Percentiles rank a stretch among this genome's conserved stretches.
These are phyloP conservation scores for Aleiodes sp. DNA, from an alignment of 1,140 invertebrate genomes.

Conservation along the genomic window DNA sequence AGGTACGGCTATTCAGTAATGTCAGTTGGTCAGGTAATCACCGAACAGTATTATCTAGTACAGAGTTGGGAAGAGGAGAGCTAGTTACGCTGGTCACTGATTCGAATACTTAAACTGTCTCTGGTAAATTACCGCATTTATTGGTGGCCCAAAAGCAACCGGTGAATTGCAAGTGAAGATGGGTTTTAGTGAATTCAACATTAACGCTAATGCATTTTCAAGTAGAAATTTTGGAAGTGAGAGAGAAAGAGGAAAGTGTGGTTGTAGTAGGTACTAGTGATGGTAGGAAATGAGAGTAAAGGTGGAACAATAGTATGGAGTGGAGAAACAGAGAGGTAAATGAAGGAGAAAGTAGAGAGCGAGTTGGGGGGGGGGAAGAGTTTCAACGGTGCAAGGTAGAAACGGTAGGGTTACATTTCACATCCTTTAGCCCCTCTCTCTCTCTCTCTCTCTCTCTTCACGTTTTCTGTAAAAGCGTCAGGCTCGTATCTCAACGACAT, in stretches of 20 bases:
- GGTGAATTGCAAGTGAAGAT: conserved; percentile 12
- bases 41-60: conserved; percentile 10
- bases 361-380: not conserved
- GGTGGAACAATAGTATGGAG: not conserved
- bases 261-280: not conserved
- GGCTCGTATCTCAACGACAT: conserved; percentile 26
- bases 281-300: conserved; percentile 19
- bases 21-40: conserved; percentile 20
- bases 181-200: conserved; percentile 16
- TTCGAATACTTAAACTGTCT: conserved; percentile 16
- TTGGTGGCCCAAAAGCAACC: conserved; percentile 5
- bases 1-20: not conserved
- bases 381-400: conserved; percentile 9
- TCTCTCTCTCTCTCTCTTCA: not conserved
- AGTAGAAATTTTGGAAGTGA: conserved; percentile 32
- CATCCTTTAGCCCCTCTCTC: not conserved
- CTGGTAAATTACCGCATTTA: not conserved
- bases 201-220: conserved; percentile 28
- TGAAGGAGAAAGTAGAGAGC: not conserved
- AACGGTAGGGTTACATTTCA: conserved; percentile 6
- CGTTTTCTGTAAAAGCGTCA: conserved; percentile 8
- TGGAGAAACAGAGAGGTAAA: not conserved
- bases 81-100: conserved; percentile 4
- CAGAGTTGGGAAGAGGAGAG: no score
- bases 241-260: no score